A percentile compares a stretch with the other conserved stretches of the same genome.
Evolutionary conservation across 2,113 vertebrate species (phyloP).

Genomic region (Limanda limanda): DNA sequence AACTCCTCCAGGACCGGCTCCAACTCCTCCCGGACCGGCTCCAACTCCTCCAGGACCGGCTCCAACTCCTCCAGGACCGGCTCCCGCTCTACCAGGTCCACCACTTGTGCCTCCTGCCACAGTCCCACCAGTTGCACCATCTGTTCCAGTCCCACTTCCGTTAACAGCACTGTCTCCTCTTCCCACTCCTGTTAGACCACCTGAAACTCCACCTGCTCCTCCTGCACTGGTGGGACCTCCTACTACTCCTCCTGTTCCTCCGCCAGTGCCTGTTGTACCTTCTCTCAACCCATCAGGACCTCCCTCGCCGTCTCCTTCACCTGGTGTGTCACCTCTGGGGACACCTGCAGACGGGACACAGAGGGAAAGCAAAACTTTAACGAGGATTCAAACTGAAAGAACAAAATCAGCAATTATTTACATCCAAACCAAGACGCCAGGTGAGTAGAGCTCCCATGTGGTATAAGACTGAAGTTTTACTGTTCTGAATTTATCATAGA

Average conservation of each 20-base stretch:
- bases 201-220: constrained; percentile 34
- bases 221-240: constrained; percentile 33
- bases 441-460: no score
- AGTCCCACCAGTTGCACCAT: constrained; percentile 33
- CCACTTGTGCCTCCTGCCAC: constrained; percentile 38
- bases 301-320: constrained; percentile 75
- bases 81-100: constrained; percentile 35
- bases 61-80: constrained; percentile 57
- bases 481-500: background rate
- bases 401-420: background rate
- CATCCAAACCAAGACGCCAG: no score
- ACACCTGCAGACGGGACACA: constrained; percentile 54
- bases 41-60: constrained; percentile 52
- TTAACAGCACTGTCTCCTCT: constrained; percentile 51
- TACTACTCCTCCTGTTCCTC: constrained; percentile 42
- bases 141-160: constrained; percentile 55
- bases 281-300: constrained; percentile 67
- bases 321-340: constrained; percentile 82
- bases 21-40: background rate
- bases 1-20: background rate
- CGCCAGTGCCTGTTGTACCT: constrained; percentile 18
- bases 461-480: no score
- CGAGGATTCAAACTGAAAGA: background rate
- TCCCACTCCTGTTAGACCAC: constrained; percentile 19
- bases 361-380: background rate